A percentile compares a stretch with the other conserved stretches of the same genome.
Evolutionary conservation across 1,140 invertebrate genomes (phyloP).

Genomic region (Rhynchophorus ferrugineus): DNA sequence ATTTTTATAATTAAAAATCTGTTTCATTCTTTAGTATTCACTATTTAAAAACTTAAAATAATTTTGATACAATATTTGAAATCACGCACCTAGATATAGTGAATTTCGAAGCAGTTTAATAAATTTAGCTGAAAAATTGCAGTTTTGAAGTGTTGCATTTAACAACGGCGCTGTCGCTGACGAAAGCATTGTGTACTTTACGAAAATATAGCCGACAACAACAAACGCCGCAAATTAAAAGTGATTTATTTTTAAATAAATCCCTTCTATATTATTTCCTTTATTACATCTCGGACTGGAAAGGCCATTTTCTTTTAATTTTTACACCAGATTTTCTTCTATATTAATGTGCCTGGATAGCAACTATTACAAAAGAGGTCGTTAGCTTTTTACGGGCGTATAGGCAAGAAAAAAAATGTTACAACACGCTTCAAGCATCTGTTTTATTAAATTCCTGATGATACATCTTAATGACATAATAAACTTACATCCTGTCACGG

Average conservation of each 20-base stretch:
- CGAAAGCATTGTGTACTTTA: not conserved
- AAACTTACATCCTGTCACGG: no score
- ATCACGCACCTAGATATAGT: no score
- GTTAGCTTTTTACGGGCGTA: not conserved
- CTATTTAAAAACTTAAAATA: no score
- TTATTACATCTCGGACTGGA: not conserved
- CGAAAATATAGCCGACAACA: not conserved
- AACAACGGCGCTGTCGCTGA: no score
- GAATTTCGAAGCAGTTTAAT: no score
- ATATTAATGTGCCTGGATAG: not conserved
- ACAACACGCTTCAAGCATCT: not conserved
- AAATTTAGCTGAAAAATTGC: no score
- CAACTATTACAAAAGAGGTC: not conserved
- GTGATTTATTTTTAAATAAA: conserved; percentile 4
- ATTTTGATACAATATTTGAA: no score
- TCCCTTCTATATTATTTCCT: not conserved
- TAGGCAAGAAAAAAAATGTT: not conserved
- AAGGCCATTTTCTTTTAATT: conserved; percentile 1
- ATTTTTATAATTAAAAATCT: no score
- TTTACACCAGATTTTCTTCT: conserved; percentile 1
- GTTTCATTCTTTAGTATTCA: no score
- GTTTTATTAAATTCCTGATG: not conserved
- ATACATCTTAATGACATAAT: not conserved
- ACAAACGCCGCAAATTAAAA: not conserved
- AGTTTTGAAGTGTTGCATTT: no score